Percentiles rank a stretch among this genome's conserved stretches.
Evolutionary conservation across 2,797 vertebrate species (phyloP).

Genomic region (Rhabdomys pumilio): DNA sequence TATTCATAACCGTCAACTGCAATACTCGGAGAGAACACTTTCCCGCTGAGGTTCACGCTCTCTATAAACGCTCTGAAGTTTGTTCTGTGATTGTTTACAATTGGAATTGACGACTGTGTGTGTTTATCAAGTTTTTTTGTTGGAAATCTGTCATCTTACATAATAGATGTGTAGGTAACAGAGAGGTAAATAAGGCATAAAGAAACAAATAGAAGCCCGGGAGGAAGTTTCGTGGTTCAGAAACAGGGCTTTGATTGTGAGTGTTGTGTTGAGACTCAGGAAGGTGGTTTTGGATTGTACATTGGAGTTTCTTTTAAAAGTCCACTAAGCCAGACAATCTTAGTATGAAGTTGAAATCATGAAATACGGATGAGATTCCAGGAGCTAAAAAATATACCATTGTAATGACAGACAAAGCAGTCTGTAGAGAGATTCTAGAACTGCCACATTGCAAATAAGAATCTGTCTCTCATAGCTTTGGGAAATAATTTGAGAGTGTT

Average conservation of each 20-base stretch:
- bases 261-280: constrained; percentile 71
- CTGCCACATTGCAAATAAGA: constrained; percentile 56
- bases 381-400: constrained; percentile 3
- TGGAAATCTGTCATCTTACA: constrained; percentile 86
- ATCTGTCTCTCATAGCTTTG: neutral
- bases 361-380: constrained; percentile 39
- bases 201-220: constrained; percentile 78
- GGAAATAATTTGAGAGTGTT: constrained; percentile 39
- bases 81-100: constrained; percentile 85
- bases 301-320: constrained; percentile 59
- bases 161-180: constrained; percentile 82
- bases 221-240: constrained; percentile 75
- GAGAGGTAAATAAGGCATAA: constrained; percentile 84
- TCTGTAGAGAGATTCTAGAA: constrained; percentile 14
- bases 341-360: constrained; percentile 55
- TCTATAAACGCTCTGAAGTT: constrained; percentile 82
- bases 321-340: constrained; percentile 44
- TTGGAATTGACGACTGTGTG: constrained; percentile 77
- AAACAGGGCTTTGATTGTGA: constrained; percentile 74
- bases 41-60: constrained; percentile 78
- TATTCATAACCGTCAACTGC: constrained; percentile 86
- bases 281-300: constrained; percentile 76
- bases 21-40: constrained; percentile 86
- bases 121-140: constrained; percentile 85
- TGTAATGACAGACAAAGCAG: neutral